These are phyloP conservation scores for Mythimna vitellina DNA, from an alignment of 2,888 invertebrate species.

Conservation along the genomic window DNA sequence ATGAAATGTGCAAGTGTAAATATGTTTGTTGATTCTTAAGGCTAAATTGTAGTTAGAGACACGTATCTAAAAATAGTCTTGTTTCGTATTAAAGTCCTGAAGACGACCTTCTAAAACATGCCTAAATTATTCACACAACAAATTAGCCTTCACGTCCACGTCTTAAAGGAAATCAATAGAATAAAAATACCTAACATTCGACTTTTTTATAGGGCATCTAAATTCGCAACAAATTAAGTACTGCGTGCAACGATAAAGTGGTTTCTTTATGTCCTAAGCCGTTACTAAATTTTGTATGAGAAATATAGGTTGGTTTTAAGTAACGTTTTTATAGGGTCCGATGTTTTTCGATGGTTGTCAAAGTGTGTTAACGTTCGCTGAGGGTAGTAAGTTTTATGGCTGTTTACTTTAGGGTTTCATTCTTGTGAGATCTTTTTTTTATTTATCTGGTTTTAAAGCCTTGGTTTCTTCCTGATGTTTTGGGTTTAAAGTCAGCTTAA, in stretches of 20 bases:
- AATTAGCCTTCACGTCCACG: not conserved
- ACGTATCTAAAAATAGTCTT: not conserved
- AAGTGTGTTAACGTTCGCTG: constrained; percentile 26
- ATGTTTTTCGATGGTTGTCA: constrained; percentile 34
- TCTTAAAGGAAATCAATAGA: constrained; percentile 32
- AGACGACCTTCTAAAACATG: not conserved
- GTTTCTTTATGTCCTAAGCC: constrained; percentile 45
- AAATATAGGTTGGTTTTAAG: constrained; percentile 35
- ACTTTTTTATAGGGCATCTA: constrained; percentile 44
- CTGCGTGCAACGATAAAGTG: constrained; percentile 43
- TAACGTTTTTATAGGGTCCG: constrained; percentile 46
- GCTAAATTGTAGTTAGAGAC: no score
- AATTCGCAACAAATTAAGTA: constrained; percentile 52
- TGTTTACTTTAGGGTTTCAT: constrained; percentile 13
- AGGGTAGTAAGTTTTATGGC: constrained; percentile 22
- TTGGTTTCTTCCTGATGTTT: not conserved
- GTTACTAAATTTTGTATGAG: constrained; percentile 50
- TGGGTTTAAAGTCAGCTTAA: no score
- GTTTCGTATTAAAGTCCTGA: not conserved
- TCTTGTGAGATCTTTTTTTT: not conserved
- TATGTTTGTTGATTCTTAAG: no score
- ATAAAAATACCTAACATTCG: constrained; percentile 51
- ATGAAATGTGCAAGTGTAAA: no score
- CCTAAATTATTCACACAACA: constrained; percentile 30
- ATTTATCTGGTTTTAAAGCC: not conserved